Evolutionary conservation across 1,140 invertebrate species (phyloP), one percentile per base, ranked within the genome.

Genomic region (Pseudoatta argentina): DNA sequence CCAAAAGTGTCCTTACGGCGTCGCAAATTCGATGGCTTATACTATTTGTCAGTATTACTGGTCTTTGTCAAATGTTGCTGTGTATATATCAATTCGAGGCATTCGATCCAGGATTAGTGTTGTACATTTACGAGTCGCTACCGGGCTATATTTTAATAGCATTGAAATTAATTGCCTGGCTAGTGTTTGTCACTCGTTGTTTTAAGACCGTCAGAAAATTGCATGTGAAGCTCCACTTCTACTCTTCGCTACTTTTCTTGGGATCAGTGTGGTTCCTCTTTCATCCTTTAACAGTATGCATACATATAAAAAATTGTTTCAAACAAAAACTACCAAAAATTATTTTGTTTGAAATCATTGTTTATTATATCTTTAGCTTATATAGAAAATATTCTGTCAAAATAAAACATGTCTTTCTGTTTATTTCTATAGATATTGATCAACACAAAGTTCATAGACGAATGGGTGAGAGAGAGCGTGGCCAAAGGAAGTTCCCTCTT

Each of bases 391-490:
- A 82, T 63, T 69, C 61, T 48, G 64, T 53, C 63, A 79, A 87
- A 85, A 61, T 59, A 12, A 53, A 14, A 18, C 5, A 39, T 79
- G 2, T 24, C 3, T 63, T 44, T 44, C 5, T 34, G 93, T 18
- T 24, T 91, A 93, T 69, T 96, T 96, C 2, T 98, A 96, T 94
- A 97, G 96, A 95, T 98, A 75, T 92, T 99, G 0, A 96, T 97
- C n/a, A 97, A 98, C 1, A 98, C 98, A 92, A 96, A 97, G 86
- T 97, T 97, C 66, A 97, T 99, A 73, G 97, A 98, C 93, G 97
- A 97, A 94, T 99, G 98, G 98, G 97, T 98, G n/a, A 94, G 98
- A 87, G 98, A 99, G 92, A 98, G 98, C 91, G 97, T 98, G 0
- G 97, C 98, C 0, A 97, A 97, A 87, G 97, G 97, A 16, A 97